These are phyloP conservation scores for Caenorhabditis sp. DNA, from an alignment of 2,888 invertebrate genomes.

Conservation along the genomic window DNA sequence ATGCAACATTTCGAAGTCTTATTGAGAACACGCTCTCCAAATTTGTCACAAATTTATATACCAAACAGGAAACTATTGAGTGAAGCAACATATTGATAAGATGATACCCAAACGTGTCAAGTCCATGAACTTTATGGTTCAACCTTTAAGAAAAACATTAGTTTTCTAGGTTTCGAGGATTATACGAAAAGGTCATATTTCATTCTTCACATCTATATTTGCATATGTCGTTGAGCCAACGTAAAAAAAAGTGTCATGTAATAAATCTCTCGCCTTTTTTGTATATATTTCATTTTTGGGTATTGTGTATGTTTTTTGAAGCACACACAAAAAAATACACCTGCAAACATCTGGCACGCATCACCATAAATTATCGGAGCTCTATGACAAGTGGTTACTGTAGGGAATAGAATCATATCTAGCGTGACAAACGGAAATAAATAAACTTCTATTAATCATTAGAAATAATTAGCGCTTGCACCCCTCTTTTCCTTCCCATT, in stretches of 20 bases:
- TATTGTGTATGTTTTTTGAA: not conserved
- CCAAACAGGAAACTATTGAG: slow-evolving; percentile 75
- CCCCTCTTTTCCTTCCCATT: too few relatives aligned
- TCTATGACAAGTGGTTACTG: not conserved
- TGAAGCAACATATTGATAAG: slow-evolving; percentile 82
- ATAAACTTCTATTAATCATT: too few relatives aligned
- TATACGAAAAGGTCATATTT: slow-evolving; percentile 11
- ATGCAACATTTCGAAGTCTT: slow-evolving; percentile 7
- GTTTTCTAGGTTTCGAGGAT: not conserved
- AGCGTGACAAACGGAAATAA: too few relatives aligned
- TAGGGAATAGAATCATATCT: not conserved
- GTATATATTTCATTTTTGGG: not conserved
- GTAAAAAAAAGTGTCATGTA: slow-evolving; percentile 1
- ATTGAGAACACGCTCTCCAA: slow-evolving; percentile 16
- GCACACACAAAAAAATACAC: not conserved
- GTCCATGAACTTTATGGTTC: slow-evolving; percentile 76
- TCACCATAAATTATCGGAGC: not conserved
- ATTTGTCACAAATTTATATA: slow-evolving; percentile 35
- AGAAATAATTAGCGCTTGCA: too few relatives aligned
- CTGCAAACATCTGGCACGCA: not conserved
- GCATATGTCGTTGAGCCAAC: slow-evolving; percentile 25
- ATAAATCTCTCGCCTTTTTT: not conserved
- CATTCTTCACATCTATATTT: slow-evolving; percentile 25
- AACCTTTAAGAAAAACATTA: slow-evolving; percentile 68
- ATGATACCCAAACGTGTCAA: slow-evolving; percentile 76